These are phyloP conservation scores for Amblyornis subalaris DNA, from an alignment of 2,113 vertebrate genomes.

Conservation along the genomic window DNA sequence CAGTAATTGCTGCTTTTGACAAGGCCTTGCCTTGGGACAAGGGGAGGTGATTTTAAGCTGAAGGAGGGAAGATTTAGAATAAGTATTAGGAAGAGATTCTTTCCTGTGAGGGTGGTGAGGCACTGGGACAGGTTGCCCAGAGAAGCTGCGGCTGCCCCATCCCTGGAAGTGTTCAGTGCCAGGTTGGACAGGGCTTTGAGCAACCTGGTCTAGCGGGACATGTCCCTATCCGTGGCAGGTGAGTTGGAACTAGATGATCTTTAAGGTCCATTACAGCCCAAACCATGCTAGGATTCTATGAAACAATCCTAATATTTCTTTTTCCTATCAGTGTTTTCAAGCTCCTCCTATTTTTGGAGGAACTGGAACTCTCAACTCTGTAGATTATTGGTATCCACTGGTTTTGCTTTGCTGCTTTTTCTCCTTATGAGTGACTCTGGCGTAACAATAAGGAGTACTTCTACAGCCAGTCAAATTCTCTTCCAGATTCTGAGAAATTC, in stretches of 20 bases:
- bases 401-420: neutral
- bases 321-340: neutral
- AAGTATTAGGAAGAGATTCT: neutral
- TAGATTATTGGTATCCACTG: neutral
- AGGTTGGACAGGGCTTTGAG: neutral
- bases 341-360: neutral
- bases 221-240: neutral
- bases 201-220: accelerated
- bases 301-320: neutral
- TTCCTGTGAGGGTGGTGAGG: neutral
- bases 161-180: neutral
- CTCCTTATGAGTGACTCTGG: neutral
- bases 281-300: neutral
- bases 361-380: neutral
- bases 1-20: neutral
- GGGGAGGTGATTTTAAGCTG: neutral
- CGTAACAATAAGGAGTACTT: neutral
- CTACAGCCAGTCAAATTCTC: neutral
- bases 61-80: neutral
- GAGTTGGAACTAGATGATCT: too few species aligned
- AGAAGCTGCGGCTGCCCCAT: accelerated
- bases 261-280: neutral
- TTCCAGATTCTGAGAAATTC: neutral
- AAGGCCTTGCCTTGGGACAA: neutral
- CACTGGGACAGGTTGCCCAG: neutral